Base-by-base conservation (phyloP, 2,113 vertebrate species). In the Colaptes auratus region DNA sequence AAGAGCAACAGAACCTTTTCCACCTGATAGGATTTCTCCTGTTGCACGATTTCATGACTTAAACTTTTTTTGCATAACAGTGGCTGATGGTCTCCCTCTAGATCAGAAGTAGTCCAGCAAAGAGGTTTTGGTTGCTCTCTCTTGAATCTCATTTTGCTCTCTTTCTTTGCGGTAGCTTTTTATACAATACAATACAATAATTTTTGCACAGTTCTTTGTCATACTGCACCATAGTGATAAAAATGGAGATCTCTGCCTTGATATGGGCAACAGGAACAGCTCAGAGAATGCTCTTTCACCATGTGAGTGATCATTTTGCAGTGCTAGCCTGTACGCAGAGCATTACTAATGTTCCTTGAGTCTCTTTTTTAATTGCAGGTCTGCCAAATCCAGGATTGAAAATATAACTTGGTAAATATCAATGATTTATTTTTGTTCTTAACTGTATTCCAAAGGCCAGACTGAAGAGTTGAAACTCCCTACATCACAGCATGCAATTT, bases 361-460 rank as follows among this genome's bases (percentile, higher is more conserved):
- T 56, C 71, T 39, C 4, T 15, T 44, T 63, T 36, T 55, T 91
- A 69, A 59, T 81, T 66, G 46, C 44, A 81, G 42, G 5, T 21
- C 82, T 91, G 82, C 86, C 76, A 89, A 75, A 88, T n/a, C 30
- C 69, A 59, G 86, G 92, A 21, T 86, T 69, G 69, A 56, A 77
- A 80, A 71, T 50, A 61, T 35, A 65, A 9, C 74, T 82, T 31
- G 27, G 84, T 82, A 89, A 90, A 64, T 71, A 89, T 12, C 46
- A 79, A 33, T 24, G 21, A 7, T 77, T 72, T 91, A 66, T 77
- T 95, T 93, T 91, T 55, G 19, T 65, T 50, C 74, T 63, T 80
- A n/a, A 23, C 79, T n/a, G 17, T 19, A 39, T 72, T 94, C 70
- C 72, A 70, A 69, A 73, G 93, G 85, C 74, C 81, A 63, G 33